Evolutionary conservation across 2,797 vertebrate species (phyloP), one percentile per base, ranked within the genome.

Genomic region (Peromyscus melanophrys): DNA sequence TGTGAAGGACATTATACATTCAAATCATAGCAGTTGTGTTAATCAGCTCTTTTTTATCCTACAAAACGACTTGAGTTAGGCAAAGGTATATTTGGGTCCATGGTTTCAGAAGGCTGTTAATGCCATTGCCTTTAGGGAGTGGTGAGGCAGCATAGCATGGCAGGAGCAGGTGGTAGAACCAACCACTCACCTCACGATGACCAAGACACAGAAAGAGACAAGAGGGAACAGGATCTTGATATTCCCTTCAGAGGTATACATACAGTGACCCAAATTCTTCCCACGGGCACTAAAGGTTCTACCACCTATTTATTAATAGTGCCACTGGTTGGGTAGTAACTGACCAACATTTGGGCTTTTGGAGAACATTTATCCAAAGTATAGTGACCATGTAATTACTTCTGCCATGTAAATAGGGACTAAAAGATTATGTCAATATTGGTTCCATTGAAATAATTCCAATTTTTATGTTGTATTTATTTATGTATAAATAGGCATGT

Each of bases 391-490:
- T 77, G 84, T 83, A 65, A 92, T 43, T n/a, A 67, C 21, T n/a
- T n/a, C 63, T 85, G 37, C 23, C 23, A 69, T 25, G 37, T 9
- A 77, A 21, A 46, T 57, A 90, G 52, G 93, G 95, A 65, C 5
- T 34, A 92, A 80, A 77, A 43, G 43, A 65, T 89, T 78, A 63
- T 85, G 11, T 13, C 59, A 94, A 85, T 78, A 49, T 52, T 89
- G 9, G 19, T 83, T 89, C 16, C 25, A 69, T 49, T 61, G 84
- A 57, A 43, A 75, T 49, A 88, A 59, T 10, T 94, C 4, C 46
- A 92, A 67, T 75, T 92, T 90, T 55, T 27, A 76, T 46, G 31
- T 46, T 85, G 69, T 12, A 85, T 27, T 77, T 89, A 92, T 89
- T 61, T 92, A 49, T 12, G 31, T 19, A 90, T 55, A 94, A 57